Percentiles rank a stretch among this genome's conserved stretches.
These are phyloP conservation scores for Scophthalmus maximus DNA, from an alignment of 2,113 vertebrate genomes.

Conservation along the genomic window DNA sequence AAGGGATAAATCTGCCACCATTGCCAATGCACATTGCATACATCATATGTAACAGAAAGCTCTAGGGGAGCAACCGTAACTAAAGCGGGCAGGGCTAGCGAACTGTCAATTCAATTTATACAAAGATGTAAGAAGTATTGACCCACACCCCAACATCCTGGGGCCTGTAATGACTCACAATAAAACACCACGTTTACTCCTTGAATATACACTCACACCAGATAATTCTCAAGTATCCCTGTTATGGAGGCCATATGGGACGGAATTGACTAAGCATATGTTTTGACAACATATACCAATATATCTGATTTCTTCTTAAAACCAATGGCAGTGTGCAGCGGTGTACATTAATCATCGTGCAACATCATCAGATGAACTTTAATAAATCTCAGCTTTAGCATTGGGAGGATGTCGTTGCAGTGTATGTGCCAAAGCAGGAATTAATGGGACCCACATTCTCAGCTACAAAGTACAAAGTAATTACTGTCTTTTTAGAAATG, in stretches of 20 bases:
- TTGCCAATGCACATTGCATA: neutral
- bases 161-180: slow-evolving; percentile 14
- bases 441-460: slow-evolving; percentile 57
- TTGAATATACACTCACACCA: neutral
- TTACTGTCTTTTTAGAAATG: slow-evolving; percentile 73
- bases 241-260: slow-evolving; percentile 35
- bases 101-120: neutral
- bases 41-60: neutral
- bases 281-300: slow-evolving; percentile 25
- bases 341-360: slow-evolving; percentile 5
- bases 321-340: slow-evolving; percentile 14
- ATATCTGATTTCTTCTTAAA: slow-evolving; percentile 25
- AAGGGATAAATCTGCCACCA: neutral
- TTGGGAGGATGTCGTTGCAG: slow-evolving; percentile 19
- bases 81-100: neutral
- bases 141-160: neutral
- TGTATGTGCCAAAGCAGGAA: slow-evolving; percentile 49
- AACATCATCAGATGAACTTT: slow-evolving; percentile 55
- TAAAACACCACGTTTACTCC: slow-evolving; percentile 34
- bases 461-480: slow-evolving; percentile 62
- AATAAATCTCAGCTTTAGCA: slow-evolving; percentile 65
- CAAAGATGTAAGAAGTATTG: neutral
- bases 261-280: slow-evolving; percentile 36
- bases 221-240: slow-evolving; percentile 34
- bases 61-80: neutral